Conservation (phyloP, 2,888 invertebrate genomes). For the Merodon equestris region DNA sequence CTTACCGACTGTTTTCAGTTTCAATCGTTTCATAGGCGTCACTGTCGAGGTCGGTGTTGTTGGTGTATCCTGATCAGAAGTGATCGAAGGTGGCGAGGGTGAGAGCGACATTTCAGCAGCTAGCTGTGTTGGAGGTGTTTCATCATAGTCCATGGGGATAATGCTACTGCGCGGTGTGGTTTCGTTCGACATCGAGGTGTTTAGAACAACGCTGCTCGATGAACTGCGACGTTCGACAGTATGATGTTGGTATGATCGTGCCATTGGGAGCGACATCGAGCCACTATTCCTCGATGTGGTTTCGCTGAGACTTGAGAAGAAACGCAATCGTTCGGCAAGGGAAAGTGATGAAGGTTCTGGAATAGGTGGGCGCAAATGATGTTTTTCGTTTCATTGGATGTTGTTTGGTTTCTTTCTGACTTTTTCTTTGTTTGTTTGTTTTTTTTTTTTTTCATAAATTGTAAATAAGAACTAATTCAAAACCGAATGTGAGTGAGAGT, state of each 20-base stretch:
- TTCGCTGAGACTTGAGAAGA: constrained; percentile 76
- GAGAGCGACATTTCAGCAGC: constrained; percentile 9
- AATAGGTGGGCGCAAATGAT: constrained; percentile 39
- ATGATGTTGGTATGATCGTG: constrained; percentile 31
- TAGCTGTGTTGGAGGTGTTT: constrained; percentile 35
- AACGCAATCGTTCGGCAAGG: constrained; percentile 76
- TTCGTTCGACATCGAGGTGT: constrained; percentile 26
- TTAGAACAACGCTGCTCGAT: constrained; percentile 53
- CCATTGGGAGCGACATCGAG: constrained; percentile 25
- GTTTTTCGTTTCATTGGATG: constrained; percentile 7
- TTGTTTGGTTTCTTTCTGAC: constrained; percentile 39
- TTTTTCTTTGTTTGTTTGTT: constrained; percentile 37
- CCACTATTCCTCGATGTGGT: constrained; percentile 33
- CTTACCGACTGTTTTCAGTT: constrained; percentile 75
- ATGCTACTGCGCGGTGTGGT: constrained; percentile 72
- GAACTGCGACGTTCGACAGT: constrained; percentile 71
- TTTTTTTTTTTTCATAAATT: constrained; percentile 15
- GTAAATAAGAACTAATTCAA: neutral
- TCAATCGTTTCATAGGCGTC: constrained; percentile 71
- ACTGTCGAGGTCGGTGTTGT: constrained; percentile 60
- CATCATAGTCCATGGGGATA: constrained; percentile 56
- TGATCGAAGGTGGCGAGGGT: neutral
- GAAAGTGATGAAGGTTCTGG: constrained; percentile 77
- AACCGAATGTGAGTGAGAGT: constrained; percentile 11
- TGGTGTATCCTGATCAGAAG: constrained; percentile 32